Conservation (phyloP, 2,888 invertebrate species). For the Seladonia tumulorum region DNA sequence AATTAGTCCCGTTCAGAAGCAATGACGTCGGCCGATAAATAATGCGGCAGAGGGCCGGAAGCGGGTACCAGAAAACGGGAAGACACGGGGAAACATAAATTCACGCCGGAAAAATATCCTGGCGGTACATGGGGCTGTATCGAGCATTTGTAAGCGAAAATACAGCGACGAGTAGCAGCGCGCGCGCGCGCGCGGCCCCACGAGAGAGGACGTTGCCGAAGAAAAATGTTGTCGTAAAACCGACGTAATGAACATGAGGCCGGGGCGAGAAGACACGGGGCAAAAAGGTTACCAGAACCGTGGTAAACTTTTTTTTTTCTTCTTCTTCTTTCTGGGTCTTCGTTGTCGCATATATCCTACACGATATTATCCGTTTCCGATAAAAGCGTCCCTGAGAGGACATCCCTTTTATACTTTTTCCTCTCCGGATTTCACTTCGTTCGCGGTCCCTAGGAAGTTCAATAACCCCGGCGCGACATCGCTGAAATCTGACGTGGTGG, state of each 20-base stretch:
- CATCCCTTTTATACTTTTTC: slow-evolving; percentile 41
- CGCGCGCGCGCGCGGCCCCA: slow-evolving; percentile 21
- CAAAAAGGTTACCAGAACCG: slow-evolving; percentile 16
- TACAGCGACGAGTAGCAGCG: slow-evolving; percentile 39
- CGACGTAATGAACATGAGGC: slow-evolving; percentile 63
- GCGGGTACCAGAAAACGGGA: background rate
- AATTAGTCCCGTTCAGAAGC: slow-evolving; percentile 13
- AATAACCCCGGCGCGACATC: slow-evolving; percentile 30
- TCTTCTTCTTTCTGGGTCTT: slow-evolving; percentile 17
- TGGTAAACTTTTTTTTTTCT: slow-evolving; percentile 22
- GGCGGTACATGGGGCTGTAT: slow-evolving; percentile 21
- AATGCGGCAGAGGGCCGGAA: background rate
- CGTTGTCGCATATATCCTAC: slow-evolving; percentile 51
- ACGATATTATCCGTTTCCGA: slow-evolving; percentile 71
- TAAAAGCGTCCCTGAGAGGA: slow-evolving; percentile 64
- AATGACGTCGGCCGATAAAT: slow-evolving; percentile 21
- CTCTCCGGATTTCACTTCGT: slow-evolving; percentile 30
- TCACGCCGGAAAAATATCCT: slow-evolving; percentile 29
- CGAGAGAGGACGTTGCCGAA: slow-evolving; percentile 31
- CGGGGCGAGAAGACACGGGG: slow-evolving; percentile 36
- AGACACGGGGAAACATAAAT: slow-evolving; percentile 42
- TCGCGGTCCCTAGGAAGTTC: slow-evolving; percentile 17
- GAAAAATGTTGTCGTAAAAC: slow-evolving; percentile 66
- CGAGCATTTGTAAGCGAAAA: slow-evolving; percentile 53
- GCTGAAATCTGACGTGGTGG: slow-evolving; percentile 7